Evolutionary conservation across 2,797 vertebrate genomes (phyloP), one percentile per base, ranked within the genome.

Genomic region (Hapalemur alaotrensis): DNA sequence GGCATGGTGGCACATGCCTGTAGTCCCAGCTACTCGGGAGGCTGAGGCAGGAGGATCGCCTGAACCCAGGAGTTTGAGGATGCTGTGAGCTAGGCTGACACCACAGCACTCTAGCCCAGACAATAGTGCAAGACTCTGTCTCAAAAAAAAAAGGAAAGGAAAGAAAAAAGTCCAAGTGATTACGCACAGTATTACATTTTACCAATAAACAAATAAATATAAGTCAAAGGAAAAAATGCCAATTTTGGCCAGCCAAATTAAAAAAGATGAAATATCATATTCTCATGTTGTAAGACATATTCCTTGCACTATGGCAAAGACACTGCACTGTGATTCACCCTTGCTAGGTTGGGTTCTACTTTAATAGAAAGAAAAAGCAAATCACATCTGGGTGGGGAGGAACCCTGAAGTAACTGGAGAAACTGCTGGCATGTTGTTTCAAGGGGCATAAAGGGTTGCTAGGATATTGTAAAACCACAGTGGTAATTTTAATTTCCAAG

Each of bases 331-430:
- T 63, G 87, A 89, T 69, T 89, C 59, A 86, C 10, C 35, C 52
- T 32, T 22, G 46, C 17, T 69, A 18, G 61, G 35, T 0, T 91
- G 89, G 32, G n/a, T 43, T 95, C 81, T 81, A 65, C 59, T 92
- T 83, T 87, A 82, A 87, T 35, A 35, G 80, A 41, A 91, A n/a
- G 59, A 78, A 89, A 96, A 93, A 67, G 32, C 41, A 72, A 92
- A 89, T 84, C 72, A 87, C 15, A 5, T 46, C 20, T 81, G 79
- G 52, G 15, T 72, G 30, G 18, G 35, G 41, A 79, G 23, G 38
- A 87, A 89, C n/a, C 88, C 72, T 48, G 41, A 82, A 83, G 32
- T 41, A 57, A 63, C 54, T 88, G 13, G 28, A 89, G 48, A 86
- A 80, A 93, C 30, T 54, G 61, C 46, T 61, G 65, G 52, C 17